These are phyloP conservation scores for Drosophila recens DNA, from an alignment of 2,888 invertebrate genomes.

Conservation along the genomic window DNA sequence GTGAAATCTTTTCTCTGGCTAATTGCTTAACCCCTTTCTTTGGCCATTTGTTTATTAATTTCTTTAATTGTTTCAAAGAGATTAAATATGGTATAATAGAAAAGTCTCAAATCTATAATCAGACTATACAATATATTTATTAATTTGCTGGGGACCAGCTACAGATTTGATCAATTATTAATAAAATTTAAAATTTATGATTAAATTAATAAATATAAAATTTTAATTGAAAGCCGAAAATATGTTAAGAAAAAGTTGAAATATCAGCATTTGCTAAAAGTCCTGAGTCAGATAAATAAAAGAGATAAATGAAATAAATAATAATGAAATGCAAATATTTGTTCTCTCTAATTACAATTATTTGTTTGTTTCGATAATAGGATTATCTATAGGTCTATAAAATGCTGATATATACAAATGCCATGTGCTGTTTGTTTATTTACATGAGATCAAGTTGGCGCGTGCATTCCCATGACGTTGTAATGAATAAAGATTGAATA, in stretches of 20 bases:
- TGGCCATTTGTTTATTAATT: not conserved
- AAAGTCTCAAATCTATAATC: not conserved
- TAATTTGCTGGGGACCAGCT: conserved; percentile 9
- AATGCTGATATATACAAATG: not conserved
- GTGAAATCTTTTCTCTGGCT: conserved; percentile 2
- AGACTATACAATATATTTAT: not conserved
- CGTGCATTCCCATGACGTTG: not conserved
- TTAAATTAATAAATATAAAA: too few species aligned
- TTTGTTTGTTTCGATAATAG: not conserved
- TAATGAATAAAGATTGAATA: not conserved
- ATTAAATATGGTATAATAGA: not conserved
- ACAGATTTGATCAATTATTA: not conserved
- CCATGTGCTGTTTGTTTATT: not conserved
- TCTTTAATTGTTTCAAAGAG: not conserved
- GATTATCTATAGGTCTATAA: not conserved
- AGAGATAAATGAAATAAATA: too few species aligned
- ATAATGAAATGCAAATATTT: not conserved
- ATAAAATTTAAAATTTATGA: too few species aligned
- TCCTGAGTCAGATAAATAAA: too few species aligned
- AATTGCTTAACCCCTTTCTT: conserved; percentile 11
- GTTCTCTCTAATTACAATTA: not conserved
- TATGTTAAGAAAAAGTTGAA: too few species aligned
- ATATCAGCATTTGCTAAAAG: too few species aligned
- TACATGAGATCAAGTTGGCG: not conserved
- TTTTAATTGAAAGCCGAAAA: too few species aligned